Evolutionary conservation across 37 sponge, comb jelly and placozoan genomes (phyloP).

Genomic region (Bolinopsis microptera): DNA sequence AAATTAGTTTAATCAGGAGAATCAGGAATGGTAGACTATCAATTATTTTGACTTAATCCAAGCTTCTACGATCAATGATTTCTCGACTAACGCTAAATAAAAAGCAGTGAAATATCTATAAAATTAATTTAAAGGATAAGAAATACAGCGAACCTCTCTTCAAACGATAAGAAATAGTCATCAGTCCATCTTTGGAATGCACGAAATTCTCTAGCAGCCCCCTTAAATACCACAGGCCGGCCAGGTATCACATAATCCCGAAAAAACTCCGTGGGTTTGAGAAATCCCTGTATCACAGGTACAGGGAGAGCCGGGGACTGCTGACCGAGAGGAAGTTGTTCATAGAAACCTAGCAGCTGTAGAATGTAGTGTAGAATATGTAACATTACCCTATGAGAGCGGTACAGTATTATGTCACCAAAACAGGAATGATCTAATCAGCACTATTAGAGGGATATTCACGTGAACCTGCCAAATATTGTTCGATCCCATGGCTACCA

Average conservation of each 20-base stretch:
- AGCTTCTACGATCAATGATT: no score
- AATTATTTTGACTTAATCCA: no score
- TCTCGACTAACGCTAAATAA: no score
- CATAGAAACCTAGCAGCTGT: background rate
- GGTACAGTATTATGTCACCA: background rate
- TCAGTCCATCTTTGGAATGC: constrained; percentile 30
- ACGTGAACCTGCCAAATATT: no score
- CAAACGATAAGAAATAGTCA: background rate
- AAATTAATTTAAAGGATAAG: no score
- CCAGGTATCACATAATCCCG: constrained; percentile 25
- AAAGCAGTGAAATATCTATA: no score
- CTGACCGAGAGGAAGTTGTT: background rate
- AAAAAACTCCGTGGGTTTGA: background rate
- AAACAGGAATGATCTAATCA: background rate
- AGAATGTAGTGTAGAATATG: background rate
- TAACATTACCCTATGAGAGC: background rate
- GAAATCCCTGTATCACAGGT: background rate
- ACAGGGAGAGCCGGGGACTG: constrained; percentile 35
- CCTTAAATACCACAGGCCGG: constrained; percentile 31
- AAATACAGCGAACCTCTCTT: background rate
- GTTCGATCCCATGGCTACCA: no score
- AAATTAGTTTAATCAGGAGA: no score
- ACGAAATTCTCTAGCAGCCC: constrained; percentile 11
- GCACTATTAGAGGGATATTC: background rate
- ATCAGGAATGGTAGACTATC: no score